These are phyloP conservation scores for Bergia puertoricense DNA, from an alignment of 92 coral and sea anemone genomes.

Conservation along the genomic window DNA sequence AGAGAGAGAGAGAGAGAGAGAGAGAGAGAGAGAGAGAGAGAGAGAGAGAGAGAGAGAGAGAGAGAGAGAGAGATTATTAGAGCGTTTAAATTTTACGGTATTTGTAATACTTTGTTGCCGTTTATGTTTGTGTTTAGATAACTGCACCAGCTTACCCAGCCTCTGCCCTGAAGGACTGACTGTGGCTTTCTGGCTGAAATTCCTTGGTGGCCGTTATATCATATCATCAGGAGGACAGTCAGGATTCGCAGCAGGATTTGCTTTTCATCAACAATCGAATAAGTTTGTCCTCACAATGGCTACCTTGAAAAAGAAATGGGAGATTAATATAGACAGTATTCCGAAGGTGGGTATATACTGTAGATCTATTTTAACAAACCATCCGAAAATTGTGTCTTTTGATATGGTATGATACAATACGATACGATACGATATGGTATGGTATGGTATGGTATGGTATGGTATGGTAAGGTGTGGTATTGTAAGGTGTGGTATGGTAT, in stretches of 20 bases:
- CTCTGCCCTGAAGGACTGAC: conserved; percentile 67
- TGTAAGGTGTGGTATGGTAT: too few relatives aligned
- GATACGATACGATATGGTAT: too few relatives aligned
- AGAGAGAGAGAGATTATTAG: too few relatives aligned
- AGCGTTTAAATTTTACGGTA: too few relatives aligned
- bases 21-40: too few relatives aligned
- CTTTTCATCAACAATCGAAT: conserved; percentile 62
- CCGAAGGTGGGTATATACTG: conserved; percentile 54
- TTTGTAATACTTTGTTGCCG: too few relatives aligned
- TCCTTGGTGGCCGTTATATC: conserved; percentile 72
- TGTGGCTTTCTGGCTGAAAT: conserved; percentile 78
- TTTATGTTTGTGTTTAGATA: conserved; percentile 38
- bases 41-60: too few relatives aligned
- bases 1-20: too few relatives aligned
- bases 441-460: too few relatives aligned
- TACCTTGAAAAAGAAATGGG: conserved; percentile 68
- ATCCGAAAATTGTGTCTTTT: too few relatives aligned
- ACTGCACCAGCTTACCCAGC: conserved; percentile 72
- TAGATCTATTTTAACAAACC: background rate
- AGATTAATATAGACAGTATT: conserved; percentile 53
- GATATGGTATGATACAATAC: too few relatives aligned
- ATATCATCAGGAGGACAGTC: conserved; percentile 88
- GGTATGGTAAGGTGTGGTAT: too few relatives aligned
- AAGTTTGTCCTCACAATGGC: conserved; percentile 63
- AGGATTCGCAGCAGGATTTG: conserved; percentile 78